These are phyloP conservation scores for Dusona sp. DNA, from an alignment of 2,888 invertebrate genomes.

Conservation along the genomic window DNA sequence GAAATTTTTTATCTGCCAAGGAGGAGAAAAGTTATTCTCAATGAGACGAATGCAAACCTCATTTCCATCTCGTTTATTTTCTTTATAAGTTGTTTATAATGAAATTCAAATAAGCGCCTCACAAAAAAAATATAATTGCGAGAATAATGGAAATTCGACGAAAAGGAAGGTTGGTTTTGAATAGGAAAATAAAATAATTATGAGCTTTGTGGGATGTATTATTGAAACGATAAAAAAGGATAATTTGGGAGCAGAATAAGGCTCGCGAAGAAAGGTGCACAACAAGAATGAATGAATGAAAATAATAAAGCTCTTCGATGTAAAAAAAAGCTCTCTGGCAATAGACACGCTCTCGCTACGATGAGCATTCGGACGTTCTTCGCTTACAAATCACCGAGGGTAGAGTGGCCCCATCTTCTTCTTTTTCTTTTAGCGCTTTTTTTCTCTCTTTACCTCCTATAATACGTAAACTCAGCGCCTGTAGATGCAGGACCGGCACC, in stretches of 20 bases:
- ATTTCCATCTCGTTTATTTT: too few species aligned
- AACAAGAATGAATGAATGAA: conserved; percentile 8
- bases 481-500: conserved; percentile 52
- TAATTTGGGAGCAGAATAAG: not conserved
- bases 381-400: conserved; percentile 59
- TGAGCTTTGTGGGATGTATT: not conserved
- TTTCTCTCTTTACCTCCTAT: conserved; percentile 35
- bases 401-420: conserved; percentile 48
- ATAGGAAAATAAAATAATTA: not conserved
- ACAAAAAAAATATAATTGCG: not conserved
- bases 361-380: conserved; percentile 44
- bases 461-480: conserved; percentile 49
- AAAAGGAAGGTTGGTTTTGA: not conserved
- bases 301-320: conserved; percentile 7
- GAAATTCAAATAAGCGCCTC: not conserved
- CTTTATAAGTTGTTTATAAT: too few species aligned
- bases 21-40: too few species aligned
- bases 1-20: too few species aligned
- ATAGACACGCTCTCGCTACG: conserved; percentile 20
- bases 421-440: conserved; percentile 35
- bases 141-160: not conserved
- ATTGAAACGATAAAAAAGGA: not conserved
- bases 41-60: too few species aligned
- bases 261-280: not conserved
- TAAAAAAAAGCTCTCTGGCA: conserved; percentile 19